These are phyloP conservation scores for Myodes glareolus DNA, from an alignment of 2,113 vertebrate genomes.

Conservation along the genomic window DNA sequence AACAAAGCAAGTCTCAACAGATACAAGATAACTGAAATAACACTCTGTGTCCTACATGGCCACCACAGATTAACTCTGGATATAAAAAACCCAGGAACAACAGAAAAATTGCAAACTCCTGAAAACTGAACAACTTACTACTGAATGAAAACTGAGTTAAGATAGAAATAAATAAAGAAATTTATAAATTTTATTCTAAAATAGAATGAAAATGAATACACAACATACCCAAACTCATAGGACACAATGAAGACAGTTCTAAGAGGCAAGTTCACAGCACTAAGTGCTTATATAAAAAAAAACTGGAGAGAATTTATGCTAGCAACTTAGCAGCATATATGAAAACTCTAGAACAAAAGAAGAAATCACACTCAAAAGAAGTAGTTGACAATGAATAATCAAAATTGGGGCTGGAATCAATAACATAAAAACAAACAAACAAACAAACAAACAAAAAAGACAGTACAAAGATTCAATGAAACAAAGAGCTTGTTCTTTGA, in stretches of 20 bases:
- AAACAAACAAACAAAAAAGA: not conserved
- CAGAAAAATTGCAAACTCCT: not conserved
- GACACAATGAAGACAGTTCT: not conserved
- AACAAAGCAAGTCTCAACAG: not conserved
- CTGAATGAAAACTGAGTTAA: not conserved
- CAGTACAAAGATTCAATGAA: not conserved
- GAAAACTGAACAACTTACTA: not conserved
- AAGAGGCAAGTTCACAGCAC: not conserved
- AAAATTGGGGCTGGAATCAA: not conserved
- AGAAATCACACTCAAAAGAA: not conserved
- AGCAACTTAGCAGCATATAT: not conserved
- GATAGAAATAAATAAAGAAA: not conserved
- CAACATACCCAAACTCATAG: not conserved
- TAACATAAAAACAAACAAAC: not conserved
- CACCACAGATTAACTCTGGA: not conserved
- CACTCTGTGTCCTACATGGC: not conserved
- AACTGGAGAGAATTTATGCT: not conserved
- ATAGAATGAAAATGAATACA: not conserved
- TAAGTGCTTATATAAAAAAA: not conserved
- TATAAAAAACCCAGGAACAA: not conserved
- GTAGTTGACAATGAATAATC: not conserved
- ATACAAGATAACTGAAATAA: not conserved
- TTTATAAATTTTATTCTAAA: not conserved
- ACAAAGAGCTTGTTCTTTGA: not conserved
- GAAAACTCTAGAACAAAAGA: not conserved